Evolutionary conservation across 64 coral and sea anemone species (phyloP).

Genomic region (Dendronephthya gigantea): DNA sequence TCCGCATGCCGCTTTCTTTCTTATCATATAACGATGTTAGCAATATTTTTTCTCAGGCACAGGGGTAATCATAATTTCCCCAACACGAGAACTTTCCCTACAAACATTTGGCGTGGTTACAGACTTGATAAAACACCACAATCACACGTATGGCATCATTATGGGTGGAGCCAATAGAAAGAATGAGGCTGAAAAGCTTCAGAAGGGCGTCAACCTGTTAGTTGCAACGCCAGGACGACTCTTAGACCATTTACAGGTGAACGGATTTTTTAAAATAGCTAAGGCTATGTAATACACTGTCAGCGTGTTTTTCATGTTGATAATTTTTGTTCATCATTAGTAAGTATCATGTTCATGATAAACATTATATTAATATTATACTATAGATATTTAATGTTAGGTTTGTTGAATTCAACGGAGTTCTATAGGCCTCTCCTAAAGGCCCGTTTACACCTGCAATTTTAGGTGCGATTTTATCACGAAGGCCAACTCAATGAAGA

Average conservation of each 20-base stretch:
- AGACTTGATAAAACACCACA: constrained; percentile 80
- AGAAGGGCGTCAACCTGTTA: constrained; percentile 81
- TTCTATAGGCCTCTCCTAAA: too few relatives aligned
- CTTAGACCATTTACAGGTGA: constrained; percentile 80
- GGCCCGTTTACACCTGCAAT: too few relatives aligned
- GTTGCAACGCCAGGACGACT: constrained; percentile 82
- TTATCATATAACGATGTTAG: too few relatives aligned
- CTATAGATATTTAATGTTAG: too few relatives aligned
- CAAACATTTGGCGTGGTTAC: constrained; percentile 85
- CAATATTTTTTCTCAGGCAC: constrained; percentile 44
- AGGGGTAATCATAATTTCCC: constrained; percentile 90
- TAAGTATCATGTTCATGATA: too few relatives aligned
- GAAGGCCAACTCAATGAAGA: too few relatives aligned
- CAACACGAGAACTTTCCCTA: constrained; percentile 79
- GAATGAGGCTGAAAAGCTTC: constrained; percentile 68
- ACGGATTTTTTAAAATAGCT: not conserved
- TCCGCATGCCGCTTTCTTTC: too few relatives aligned
- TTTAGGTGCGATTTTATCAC: too few relatives aligned
- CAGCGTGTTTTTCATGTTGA: too few relatives aligned
- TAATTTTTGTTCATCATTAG: not conserved
- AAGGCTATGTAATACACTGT: not conserved
- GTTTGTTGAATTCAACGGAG: too few relatives aligned
- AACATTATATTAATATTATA: too few relatives aligned
- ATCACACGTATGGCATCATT: constrained; percentile 66
- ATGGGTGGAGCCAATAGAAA: constrained; percentile 93